Base-by-base conservation (phyloP, 2,888 invertebrate species). In the Furcula furcula region DNA sequence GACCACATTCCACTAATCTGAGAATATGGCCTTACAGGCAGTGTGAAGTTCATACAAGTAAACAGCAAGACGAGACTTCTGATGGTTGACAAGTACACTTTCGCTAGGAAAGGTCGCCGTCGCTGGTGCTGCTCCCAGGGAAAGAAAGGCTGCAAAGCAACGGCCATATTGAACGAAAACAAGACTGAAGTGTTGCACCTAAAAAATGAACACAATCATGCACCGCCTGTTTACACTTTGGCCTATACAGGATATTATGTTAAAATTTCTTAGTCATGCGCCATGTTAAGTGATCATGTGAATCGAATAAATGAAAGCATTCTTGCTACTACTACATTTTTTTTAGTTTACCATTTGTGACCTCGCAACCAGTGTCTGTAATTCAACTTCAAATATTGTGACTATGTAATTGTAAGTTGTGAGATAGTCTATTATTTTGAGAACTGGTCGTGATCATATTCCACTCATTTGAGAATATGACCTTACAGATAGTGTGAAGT, bases 61-160 rank as follows among this genome's bases (percentile, higher is more conserved):
- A 10, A 37, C 1, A 52, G 49, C 0, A 65, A 50, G 7, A 70
- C 55, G 13, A 63, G 61, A 7, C 31, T 78, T 9, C 42, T 78
- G 5, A 76, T 77, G 77, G 60, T 57, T 0, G 53, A 65, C 9
- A 54, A 57, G 0, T 79, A 62, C 30, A 76, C 79, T 0, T 80
- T 73, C 34, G 66, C 78, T 0, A 55, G 65, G 13, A 67, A 59
- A 0, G 45, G 55, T 0, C 55, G 49, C 1, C 42, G 63, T 0
- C 67, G 73, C 20, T 79, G 59, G 61, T 80, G 79, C 41, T 79
- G 80, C 30, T 78, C 79, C 0, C 71, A 75, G 36, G 73, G 62
- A 36, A 16, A 46, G 0, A 73, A 68, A 31, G 77, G 74, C 0
- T 80, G 79, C 39, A 72, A 66, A 36, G 78, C 76, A 1, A 65